Percentiles rank a stretch among this genome's conserved stretches.
phyloP scores from a whole-genome alignment of 2,888 invertebrate genomes.

The Phengaris arion region DNA sequence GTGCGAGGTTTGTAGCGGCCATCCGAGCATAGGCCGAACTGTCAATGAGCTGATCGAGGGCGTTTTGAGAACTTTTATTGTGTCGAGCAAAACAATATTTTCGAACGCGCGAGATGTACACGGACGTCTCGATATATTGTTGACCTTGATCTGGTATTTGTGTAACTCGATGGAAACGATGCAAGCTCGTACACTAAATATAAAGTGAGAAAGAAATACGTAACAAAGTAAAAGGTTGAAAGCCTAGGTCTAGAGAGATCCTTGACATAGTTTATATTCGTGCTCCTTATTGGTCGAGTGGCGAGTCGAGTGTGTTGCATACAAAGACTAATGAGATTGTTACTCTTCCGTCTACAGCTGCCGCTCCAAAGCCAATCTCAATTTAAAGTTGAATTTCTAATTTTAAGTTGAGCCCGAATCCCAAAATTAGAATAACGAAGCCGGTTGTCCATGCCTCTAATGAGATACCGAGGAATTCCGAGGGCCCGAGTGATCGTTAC shows the following conservation, averaged over 20 bases:
- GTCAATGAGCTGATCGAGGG: constrained; percentile 46
- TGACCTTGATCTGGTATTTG: constrained; percentile 7
- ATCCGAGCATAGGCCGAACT: constrained; percentile 36
- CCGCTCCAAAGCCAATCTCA: not conserved
- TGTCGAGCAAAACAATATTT: not conserved
- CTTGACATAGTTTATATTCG: constrained; percentile 31
- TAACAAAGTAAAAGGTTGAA: constrained; percentile 15
- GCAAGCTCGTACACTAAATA: not conserved
- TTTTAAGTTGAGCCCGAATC: constrained; percentile 9
- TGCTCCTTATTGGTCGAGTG: constrained; percentile 27
- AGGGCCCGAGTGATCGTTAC: constrained; percentile 63
- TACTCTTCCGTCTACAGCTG: not conserved
- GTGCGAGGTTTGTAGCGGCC: constrained; percentile 56
- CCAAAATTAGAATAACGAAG: constrained; percentile 37
- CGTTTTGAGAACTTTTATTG: constrained; percentile 37
- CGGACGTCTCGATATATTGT: not conserved
- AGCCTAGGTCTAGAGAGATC: constrained; percentile 10
- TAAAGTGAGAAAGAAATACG: constrained; percentile 4
- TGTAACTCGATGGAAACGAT: not conserved
- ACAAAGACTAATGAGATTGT: constrained; percentile 26
- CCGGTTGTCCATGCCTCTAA: constrained; percentile 57
- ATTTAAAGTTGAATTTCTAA: constrained; percentile 10
- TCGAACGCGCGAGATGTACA: no score
- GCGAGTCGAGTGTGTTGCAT: not conserved
- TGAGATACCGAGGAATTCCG: constrained; percentile 73